Evolutionary conservation across 1,140 invertebrate genomes (phyloP), one percentile per base, ranked within the genome.

Genomic region (Plutomurus gul): DNA sequence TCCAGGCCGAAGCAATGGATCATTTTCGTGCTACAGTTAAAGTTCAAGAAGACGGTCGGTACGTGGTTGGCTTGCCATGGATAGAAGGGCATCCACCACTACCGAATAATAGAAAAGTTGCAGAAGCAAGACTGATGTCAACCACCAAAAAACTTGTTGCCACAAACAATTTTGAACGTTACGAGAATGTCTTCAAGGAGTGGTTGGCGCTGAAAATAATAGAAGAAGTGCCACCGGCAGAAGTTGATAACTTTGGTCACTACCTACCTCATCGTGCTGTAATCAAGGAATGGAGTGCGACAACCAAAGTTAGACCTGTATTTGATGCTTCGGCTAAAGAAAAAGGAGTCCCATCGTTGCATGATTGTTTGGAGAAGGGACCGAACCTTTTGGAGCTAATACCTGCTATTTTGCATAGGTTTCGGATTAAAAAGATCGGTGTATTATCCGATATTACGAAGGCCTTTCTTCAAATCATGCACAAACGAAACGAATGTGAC

Each of bases 261-360:
- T 84, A 73, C 65, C 78, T 85, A 4, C 85, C 85, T 3, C 86
- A 87, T 82, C 85, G 86, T 60, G 81, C 83, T 0, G 84, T 87
- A 0, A 16, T 84, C 1, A 83, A 83, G 75, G 56, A 76, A 8
- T 43, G 78, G 4, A 84, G 81, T 20, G 25, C 51, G 6, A 85
- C 82, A 1, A 85, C 84, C 0, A 85, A 84, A 47, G 25, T 88
- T 0, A 74, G 87, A 1, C 83, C 85, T 8, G 86, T 87, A 0
- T 87, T 86, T 72, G 84, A 87, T 82, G 85, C 84, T 0, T 85
- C 85, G 47, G 82, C 81, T 16, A 81, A 85, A 75, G 33, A 75
- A 0, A 33, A 60, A 22, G 80, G 74, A 18, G 77, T 76, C 3
- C 36, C 78, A 8, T 84, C 85, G 37, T 18, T 87, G 72, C 87